These are phyloP conservation scores for Sycon ciliatum DNA, from an alignment of 37 sponge, comb jelly and placozoan genomes.

Conservation along the genomic window DNA sequence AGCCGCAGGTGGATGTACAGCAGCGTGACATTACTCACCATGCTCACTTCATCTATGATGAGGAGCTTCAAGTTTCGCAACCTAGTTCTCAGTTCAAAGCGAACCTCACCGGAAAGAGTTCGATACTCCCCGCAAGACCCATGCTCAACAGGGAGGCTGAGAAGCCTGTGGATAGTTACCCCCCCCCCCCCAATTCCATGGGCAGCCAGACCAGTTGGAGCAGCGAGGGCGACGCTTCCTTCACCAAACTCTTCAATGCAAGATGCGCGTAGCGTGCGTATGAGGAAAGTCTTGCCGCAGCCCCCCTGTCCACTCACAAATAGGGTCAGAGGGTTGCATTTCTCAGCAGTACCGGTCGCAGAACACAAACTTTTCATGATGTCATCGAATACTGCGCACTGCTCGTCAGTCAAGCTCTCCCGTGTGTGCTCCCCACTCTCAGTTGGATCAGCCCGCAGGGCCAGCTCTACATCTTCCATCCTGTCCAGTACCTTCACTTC, in stretches of 20 bases:
- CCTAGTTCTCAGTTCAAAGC: constrained; percentile 17
- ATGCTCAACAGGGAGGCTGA: constrained; percentile 46
- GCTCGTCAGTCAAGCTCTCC: too few species aligned
- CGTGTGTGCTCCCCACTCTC: too few species aligned
- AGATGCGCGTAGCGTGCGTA: constrained; percentile 22
- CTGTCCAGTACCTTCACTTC: too few species aligned
- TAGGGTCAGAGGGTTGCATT: constrained; percentile 16
- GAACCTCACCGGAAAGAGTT: constrained; percentile 10
- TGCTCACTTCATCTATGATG: constrained; percentile 51
- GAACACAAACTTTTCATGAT: too few species aligned
- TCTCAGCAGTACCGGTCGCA: too few species aligned
- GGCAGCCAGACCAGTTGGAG: constrained; percentile 44
- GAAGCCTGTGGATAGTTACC: constrained; percentile 28
- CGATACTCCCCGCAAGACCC: constrained; percentile 33
- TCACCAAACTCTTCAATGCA: too few species aligned
- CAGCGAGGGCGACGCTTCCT: constrained; percentile 28
- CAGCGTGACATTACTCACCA: constrained; percentile 34
- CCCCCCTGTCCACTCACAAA: constrained; percentile 37
- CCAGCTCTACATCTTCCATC: too few species aligned
- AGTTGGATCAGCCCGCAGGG: too few species aligned
- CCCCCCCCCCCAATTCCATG: constrained; percentile 34
- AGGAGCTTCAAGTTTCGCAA: constrained; percentile 25
- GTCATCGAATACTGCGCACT: too few species aligned
- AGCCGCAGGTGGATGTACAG: constrained; percentile 38
- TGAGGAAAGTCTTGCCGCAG: constrained; percentile 47